Base-by-base conservation (phyloP, 1,140 invertebrate species). In the Psix sp. region DNA sequence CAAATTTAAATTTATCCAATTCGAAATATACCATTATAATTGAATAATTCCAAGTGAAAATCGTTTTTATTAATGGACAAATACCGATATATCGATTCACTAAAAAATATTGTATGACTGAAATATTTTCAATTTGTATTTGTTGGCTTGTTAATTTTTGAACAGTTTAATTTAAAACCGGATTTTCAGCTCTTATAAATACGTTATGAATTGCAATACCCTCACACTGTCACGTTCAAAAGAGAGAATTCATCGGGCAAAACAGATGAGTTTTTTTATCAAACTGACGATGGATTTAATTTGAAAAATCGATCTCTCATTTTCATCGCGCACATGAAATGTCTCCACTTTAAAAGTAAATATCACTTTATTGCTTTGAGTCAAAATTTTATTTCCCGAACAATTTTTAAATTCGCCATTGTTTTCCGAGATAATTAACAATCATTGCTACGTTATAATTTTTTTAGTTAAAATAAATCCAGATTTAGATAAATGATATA, bases 251-350 rank as follows among this genome's bases (percentile, higher is more conserved):
- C 29, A 51, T 45, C 40, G 48, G 40, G 42, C 16, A 70, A 70
- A 70, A 70, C 48, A 60, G 65, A 60, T 60, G 65, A 68, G 65
- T 54, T 68, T 60, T 56, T 68, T 59, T 54, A 39, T 60, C 65
- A 68, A 68, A 60, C 56, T 60, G 56, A 40, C 65, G 54, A 68
- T 68, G 56, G 48, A 68, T 68, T 68, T 60, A 68, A 68, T 68
- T 68, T 68, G 46, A 68, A 68, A 68, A 60, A 68, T 68, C 54
- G 65, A 60, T 68, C 33, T 60, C 24, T 60, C 36, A 68, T 51
- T 59, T 60, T 36, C 29, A 3, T 45, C 42, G 45, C 36, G 24
- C 4, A 5, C 17, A 17, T 35, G 51, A 46, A 68, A 43, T 46
- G 15, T 33, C n/a, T 46, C n/a, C 17, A 48, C 48, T 46, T 48